A percentile compares a stretch with the other conserved stretches of the same genome.
These are phyloP conservation scores for Crossaster papposus DNA, from an alignment of 53 echinoderm and acorn worm species.

Conservation along the genomic window DNA sequence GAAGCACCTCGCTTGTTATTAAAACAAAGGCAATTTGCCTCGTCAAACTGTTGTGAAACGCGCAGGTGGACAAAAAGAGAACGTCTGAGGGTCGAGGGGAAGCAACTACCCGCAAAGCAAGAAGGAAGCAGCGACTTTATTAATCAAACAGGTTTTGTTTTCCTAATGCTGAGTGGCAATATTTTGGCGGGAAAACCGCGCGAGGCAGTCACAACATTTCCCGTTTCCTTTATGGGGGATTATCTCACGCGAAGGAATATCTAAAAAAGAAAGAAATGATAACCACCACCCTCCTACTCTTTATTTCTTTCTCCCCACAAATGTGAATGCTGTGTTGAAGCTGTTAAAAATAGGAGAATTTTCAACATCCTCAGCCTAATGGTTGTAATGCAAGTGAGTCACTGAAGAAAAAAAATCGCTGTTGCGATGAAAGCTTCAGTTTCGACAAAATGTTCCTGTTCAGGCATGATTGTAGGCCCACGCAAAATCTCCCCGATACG, in stretches of 20 bases:
- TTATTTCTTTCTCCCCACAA: background rate
- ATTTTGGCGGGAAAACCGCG: constrained; percentile 50
- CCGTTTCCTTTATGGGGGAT: constrained; percentile 31
- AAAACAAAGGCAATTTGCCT: constrained; percentile 36
- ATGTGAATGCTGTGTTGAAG: background rate
- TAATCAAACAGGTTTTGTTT: constrained; percentile 61
- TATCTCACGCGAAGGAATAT: constrained; percentile 25
- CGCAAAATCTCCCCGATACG: background rate
- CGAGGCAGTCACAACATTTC: constrained; percentile 59
- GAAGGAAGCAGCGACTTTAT: constrained; percentile 58
- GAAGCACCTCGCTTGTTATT: constrained; percentile 10
- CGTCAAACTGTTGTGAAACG: constrained; percentile 49
- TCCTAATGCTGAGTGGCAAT: constrained; percentile 54
- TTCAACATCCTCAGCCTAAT: background rate
- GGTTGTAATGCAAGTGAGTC: constrained; percentile 1
- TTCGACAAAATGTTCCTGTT: background rate
- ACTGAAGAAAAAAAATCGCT: background rate
- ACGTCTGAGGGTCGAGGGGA: background rate
- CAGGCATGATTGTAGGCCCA: background rate
- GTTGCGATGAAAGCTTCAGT: background rate
- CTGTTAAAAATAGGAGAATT: constrained; percentile 7
- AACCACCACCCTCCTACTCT: background rate
- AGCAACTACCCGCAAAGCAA: constrained; percentile 32
- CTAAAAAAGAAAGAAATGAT: too few relatives aligned
- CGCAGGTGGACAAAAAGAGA: constrained; percentile 15